These are phyloP conservation scores for Apis mellifera DNA, from an alignment of 1,140 invertebrate genomes.

Conservation along the genomic window DNA sequence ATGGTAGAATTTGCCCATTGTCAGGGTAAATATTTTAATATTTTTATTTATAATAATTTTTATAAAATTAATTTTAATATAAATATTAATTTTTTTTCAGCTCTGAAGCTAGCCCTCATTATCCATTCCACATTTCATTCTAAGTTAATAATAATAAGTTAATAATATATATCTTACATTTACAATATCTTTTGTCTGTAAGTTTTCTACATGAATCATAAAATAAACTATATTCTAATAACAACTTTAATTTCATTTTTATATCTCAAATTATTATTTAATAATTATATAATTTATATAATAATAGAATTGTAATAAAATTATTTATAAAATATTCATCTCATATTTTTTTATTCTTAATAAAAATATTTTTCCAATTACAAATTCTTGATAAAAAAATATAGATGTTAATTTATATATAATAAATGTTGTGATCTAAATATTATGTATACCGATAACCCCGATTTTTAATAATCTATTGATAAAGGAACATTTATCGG, in stretches of 20 bases:
- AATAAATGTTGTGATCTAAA: too few relatives aligned
- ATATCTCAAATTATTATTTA: not conserved
- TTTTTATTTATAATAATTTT: not conserved
- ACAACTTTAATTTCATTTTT: not conserved
- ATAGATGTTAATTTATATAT: too few relatives aligned
- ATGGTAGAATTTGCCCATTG: constrained; percentile 81
- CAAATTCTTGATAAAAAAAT: too few relatives aligned
- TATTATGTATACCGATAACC: too few relatives aligned
- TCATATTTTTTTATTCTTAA: too few relatives aligned
- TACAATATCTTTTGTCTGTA: not conserved
- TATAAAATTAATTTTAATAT: constrained; percentile 8
- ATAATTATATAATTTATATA: not conserved
- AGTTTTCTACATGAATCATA: constrained; percentile 7
- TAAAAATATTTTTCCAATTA: too few relatives aligned
- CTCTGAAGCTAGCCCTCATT: constrained; percentile 76
- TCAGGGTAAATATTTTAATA: constrained; percentile 68
- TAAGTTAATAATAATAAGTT: constrained; percentile 38
- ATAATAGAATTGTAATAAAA: too few relatives aligned
- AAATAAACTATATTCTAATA: constrained; percentile 16
- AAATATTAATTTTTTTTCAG: constrained; percentile 64
- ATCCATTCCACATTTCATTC: constrained; percentile 78
- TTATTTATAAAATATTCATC: too few relatives aligned
- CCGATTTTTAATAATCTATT: too few relatives aligned
- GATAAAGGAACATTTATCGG: too few relatives aligned
- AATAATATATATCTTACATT: constrained; percentile 16